Evolutionary conservation across 2,888 invertebrate genomes (phyloP), one percentile per base, ranked within the genome.

Genomic region (Hermaeophaga mercurialis): DNA sequence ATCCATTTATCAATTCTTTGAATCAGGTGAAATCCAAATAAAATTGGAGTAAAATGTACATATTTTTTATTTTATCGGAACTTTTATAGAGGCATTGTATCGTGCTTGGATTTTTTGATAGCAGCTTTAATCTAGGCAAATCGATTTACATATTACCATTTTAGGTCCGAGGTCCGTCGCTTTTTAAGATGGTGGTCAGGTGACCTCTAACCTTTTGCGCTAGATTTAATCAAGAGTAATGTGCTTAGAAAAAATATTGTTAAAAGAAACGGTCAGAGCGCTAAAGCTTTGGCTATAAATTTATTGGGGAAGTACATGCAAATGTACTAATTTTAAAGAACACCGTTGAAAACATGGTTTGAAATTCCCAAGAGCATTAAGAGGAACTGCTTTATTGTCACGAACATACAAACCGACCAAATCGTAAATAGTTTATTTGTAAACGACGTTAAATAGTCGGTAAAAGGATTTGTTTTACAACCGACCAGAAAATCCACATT

Each of bases 201-300:
- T 38, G 54, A 61, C 61, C 61, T 61, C 31, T 54, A 56, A 59
- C 56, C 62, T 59, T 62, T 55, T 44, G 36, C 54, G 14, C 15
- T 43, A 63, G 64, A 66, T 64, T 54, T 57, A 60, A 67, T 5
- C 66, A 65, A 62, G 53, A 63, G 66, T 66, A 66, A 67, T 66
- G 66, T 63, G 60, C 60, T 52, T 65, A 62, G 59, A 54, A 62
- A 55, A 50, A 56, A 57, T 45, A 54, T 39, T 41, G 53, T 41
- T 28, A 43, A 47, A 43, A 49, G 41, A 39, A 39, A 52, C 17
- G 26, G 44, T 17, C 24, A 19, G 34, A 14, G 45, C 46, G 46
- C 46, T 24, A 52, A 39, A 52, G 50, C 33, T 50, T 26, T 50
- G 17, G 56, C 14, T 28, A 45, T 14, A 26, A 39, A 50, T 56